Base-by-base conservation (phyloP, 2,888 invertebrate genomes). In the Drosophila sordidula region DNA sequence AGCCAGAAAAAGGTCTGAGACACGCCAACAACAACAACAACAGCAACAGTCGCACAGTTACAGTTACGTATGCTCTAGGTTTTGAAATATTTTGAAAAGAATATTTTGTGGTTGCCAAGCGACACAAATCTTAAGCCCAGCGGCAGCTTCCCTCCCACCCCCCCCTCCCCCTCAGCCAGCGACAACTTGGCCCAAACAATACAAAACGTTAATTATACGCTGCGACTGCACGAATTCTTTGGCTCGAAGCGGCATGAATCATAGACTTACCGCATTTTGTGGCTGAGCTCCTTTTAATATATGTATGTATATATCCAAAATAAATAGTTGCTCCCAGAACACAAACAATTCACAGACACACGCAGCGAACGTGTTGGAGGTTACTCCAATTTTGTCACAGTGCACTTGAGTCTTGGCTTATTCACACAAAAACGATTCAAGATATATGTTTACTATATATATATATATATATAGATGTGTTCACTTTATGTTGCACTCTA, bases 21-120 rank as follows among this genome's bases (percentile, higher is more conserved):
- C 65, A 68, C 79, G 64, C 64, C 57, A 75, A 55, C 71, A 44
- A 44, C 45, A 34, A 56, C 50, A 50, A 8, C 36, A 50, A 25
- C 18, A 73, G 52, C 78, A 52, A 22, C 49, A 54, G 57, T 62
- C 69, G 54, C 49, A 38, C 66, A 69, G 67, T 64, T 57, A 84
- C 65, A 71, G 68, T 75, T 75, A 77, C 80, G 73, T 78, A 72
- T 66, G 74, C 39, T 52, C 55, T 66, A 9, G 54, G 50, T 81
- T 82, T 86, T 70, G 82, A 80, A 87, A 78, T 76, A n/a, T 61
- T 71, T 79, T 78, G 68, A 59, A 87, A 76, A 87, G 87, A 85
- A 85, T 85, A 72, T 85, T 82, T 87, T 72, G 84, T 73, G 86
- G 81, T 86, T 87, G 77, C 74, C 85, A 80, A 72, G 77, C 70